Percentiles rank a stretch among this genome's conserved stretches.
These are phyloP conservation scores for Arctia plantaginis DNA, from an alignment of 2,888 invertebrate genomes.

Conservation along the genomic window DNA sequence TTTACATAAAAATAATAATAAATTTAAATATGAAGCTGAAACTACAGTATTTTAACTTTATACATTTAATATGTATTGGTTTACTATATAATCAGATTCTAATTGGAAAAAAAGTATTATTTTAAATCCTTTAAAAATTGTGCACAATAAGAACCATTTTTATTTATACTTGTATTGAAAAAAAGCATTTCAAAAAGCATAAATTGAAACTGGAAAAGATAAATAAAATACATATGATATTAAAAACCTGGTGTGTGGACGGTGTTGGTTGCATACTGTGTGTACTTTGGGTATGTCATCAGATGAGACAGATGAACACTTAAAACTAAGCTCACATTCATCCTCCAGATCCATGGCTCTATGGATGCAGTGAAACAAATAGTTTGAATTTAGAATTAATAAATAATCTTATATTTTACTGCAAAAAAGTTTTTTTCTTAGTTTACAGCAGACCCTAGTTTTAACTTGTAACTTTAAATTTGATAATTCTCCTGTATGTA, in stretches of 20 bases:
- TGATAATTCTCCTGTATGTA: background rate
- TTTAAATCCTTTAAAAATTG: background rate
- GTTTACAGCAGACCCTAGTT: background rate
- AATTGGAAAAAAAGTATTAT: background rate
- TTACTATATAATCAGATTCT: background rate
- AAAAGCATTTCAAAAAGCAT: background rate
- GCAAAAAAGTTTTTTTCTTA: background rate
- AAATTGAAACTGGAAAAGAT: constrained; percentile 25
- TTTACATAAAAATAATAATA: background rate
- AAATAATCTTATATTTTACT: constrained; percentile 4
- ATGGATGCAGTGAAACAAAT: constrained; percentile 52
- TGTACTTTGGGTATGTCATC: constrained; percentile 81
- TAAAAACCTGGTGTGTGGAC: constrained; percentile 81
- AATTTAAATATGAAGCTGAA: background rate
- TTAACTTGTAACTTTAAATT: background rate
- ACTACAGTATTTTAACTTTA: background rate
- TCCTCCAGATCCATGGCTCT: constrained; percentile 78
- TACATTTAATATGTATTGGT: background rate
- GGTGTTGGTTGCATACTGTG: constrained; percentile 78
- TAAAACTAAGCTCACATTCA: constrained; percentile 64
- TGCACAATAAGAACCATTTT: background rate
- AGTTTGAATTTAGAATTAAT: constrained; percentile 21
- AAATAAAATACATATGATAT: constrained; percentile 43
- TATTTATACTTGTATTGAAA: background rate
- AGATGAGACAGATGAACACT: constrained; percentile 34